Evolutionary conservation across 2,797 vertebrate genomes (phyloP), one percentile per base, ranked within the genome.

Genomic region (Microctenopoma lineatum): DNA sequence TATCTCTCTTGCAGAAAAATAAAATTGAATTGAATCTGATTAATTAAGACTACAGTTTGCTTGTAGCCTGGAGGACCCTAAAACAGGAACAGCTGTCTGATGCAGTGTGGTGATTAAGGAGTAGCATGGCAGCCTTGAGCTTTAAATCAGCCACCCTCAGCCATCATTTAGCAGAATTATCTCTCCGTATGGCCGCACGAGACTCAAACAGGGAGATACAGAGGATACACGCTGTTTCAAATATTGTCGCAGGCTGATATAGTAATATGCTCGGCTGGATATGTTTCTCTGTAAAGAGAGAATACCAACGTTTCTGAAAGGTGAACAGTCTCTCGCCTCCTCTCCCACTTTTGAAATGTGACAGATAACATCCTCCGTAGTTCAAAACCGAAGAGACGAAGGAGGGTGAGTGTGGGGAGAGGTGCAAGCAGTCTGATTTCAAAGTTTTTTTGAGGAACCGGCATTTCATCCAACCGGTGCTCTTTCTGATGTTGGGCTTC

Each of bases 401-500:
- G 59, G 75, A 38, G 59, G 48, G 62, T 46, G 71, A 7, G 7
- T 11, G 26, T 65, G 50, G 59, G 44, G 74, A 48, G 74, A 65
- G 72, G 80, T 73, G 46, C 75, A 74, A 71, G 78, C 68, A 75
- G 84, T 77, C 84, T 85, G 86, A 92, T 93, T 94, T 93, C 90
- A 91, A 91, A 90, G 88, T 90, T 92, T 90, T 71, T 87, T 86
- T 77, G 87, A 92, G 88, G 78, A 88, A 90, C 77, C 86, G 79
- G 82, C 89, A 89, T 92, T 94, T 93, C 86, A 91, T 93, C 88
- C 85, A 83, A 81, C 81, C 66, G 59, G 67, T 82, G 82, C 77
- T 84, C 83, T 83, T 80, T 92, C 87, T 88, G 90, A 94, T 93
- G 91, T 93, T 13, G 75, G 68, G 59, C 94, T 93, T 94, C 92